Percentiles rank a stretch among this genome's conserved stretches.
These are phyloP conservation scores for Drosophila persimilis DNA, from an alignment of 1,140 invertebrate genomes.

Conservation along the genomic window DNA sequence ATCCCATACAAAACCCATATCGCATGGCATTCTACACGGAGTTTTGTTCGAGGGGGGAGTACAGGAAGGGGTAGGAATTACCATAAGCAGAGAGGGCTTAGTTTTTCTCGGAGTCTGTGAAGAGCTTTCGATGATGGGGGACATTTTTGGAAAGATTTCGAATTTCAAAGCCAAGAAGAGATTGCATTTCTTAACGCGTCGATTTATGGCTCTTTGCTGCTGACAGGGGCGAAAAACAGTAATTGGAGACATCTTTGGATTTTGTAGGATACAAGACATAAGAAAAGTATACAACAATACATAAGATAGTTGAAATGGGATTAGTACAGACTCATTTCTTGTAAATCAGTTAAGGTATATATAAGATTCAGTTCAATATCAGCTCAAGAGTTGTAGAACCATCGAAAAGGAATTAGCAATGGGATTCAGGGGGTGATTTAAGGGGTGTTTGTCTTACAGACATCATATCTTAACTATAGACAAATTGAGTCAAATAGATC, in stretches of 20 bases:
- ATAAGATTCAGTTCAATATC: no score
- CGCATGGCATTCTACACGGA: conserved; percentile 56
- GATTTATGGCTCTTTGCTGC: conserved; percentile 45
- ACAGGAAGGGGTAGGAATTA: conserved; percentile 42
- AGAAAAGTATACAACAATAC: no score
- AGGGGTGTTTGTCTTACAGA: no score
- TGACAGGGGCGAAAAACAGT: conserved; percentile 25
- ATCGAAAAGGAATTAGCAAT: no score
- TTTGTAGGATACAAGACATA: neutral
- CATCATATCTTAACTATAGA: no score
- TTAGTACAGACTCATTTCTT: no score
- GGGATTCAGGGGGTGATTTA: no score
- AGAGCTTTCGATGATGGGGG: conserved; percentile 21
- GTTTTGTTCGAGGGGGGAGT: conserved; percentile 13
- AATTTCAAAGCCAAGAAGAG: conserved; percentile 12
- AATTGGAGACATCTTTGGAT: conserved; percentile 26
- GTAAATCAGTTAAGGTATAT: no score
- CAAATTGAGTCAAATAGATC: no score
- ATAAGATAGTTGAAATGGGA: no score
- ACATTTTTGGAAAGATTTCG: conserved; percentile 20
- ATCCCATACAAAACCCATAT: conserved; percentile 51
- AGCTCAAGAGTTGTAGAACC: no score
- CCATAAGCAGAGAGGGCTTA: conserved; percentile 67
- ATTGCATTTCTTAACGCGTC: conserved; percentile 32
- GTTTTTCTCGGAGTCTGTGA: neutral